Evolutionary conservation across 2,113 vertebrate species (phyloP).

Genomic region (Mormoops blainvillei): DNA sequence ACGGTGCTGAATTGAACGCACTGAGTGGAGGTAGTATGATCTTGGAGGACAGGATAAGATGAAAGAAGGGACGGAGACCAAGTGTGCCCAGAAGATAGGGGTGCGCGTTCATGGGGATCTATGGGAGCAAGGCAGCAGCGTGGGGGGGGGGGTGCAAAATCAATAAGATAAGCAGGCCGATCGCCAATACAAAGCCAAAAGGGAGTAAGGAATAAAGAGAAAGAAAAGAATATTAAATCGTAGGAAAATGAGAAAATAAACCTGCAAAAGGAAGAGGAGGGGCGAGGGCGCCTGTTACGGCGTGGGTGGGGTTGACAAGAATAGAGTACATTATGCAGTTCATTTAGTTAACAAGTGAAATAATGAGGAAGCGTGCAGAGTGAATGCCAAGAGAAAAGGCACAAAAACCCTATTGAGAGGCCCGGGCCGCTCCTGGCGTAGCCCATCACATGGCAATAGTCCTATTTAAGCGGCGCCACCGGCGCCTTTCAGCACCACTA

Average conservation of each 20-base stretch:
- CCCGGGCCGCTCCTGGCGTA: conserved; percentile 88
- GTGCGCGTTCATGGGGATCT: neutral
- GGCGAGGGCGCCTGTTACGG: conserved; percentile 89
- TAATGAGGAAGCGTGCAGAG: conserved; percentile 99
- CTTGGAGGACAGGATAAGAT: neutral
- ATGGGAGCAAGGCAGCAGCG: conserved; percentile 27
- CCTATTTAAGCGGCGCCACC: conserved; percentile 90
- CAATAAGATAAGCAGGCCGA: conserved; percentile 72
- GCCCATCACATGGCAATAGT: conserved; percentile 93
- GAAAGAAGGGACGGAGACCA: neutral
- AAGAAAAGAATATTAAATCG: conserved; percentile 90
- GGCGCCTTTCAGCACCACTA: conserved; percentile 94
- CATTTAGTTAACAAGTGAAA: conserved; percentile 99
- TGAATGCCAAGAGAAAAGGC: conserved; percentile 98
- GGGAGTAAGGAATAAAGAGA: conserved; percentile 76
- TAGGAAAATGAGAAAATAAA: conserved; percentile 88
- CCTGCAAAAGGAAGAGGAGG: conserved; percentile 84
- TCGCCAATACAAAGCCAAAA: conserved; percentile 72
- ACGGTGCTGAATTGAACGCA: neutral
- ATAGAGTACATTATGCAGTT: conserved; percentile 99
- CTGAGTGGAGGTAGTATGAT: neutral
- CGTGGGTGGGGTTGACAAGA: conserved; percentile 99
- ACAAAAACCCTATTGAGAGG: conserved; percentile 98
- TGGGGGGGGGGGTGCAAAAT: conserved; percentile 72
- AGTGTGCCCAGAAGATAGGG: neutral